Conservation (phyloP, 64 coral and sea anemone genomes). For the Hydrozoanthus tunicans region DNA sequence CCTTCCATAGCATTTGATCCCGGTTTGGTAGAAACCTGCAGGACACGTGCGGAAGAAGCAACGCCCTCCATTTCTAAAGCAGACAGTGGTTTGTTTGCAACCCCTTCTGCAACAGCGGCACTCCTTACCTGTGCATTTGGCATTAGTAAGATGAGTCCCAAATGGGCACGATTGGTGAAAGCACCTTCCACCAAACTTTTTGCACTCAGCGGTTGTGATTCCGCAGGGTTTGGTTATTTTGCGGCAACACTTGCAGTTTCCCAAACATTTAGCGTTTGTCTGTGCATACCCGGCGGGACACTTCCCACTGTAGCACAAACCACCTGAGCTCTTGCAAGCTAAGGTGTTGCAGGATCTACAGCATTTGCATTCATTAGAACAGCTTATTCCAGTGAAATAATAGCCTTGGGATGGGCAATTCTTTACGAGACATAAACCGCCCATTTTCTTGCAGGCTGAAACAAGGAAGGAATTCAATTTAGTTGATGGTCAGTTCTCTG, state of each 20-base stretch:
- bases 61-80: not conserved
- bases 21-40: not conserved
- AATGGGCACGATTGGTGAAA: not conserved
- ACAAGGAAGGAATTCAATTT: not conserved
- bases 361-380: not conserved
- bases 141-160: not conserved
- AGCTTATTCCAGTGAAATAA: not conserved
- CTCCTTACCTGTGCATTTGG: not conserved
- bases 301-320: not conserved
- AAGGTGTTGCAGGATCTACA: not conserved
- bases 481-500: not conserved
- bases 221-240: not conserved
- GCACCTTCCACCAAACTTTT: not conserved
- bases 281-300: not conserved
- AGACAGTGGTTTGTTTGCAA: not conserved
- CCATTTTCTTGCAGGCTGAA: not conserved
- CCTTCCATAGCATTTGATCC: not conserved
- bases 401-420: not conserved
- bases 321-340: not conserved
- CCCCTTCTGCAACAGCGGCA: not conserved
- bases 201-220: not conserved
- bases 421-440: not conserved
- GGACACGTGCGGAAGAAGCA: not conserved
- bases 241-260: not conserved
- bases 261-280: not conserved